Conservation (phyloP, 2,113 vertebrate genomes). For the Syngnathus typhle region DNA sequence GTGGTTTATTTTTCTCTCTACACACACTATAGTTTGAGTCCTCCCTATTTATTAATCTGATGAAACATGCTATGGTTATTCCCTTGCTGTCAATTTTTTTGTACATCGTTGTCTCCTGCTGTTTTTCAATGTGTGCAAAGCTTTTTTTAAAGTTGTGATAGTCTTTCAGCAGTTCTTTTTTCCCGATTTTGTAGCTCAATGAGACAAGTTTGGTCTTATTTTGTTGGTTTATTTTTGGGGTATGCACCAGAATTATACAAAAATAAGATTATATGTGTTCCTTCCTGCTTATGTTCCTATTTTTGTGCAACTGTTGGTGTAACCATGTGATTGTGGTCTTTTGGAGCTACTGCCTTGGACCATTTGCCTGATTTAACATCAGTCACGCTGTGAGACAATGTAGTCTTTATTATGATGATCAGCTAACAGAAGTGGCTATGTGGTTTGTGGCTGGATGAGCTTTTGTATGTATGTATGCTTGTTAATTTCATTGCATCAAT, state of each 20-base stretch:
- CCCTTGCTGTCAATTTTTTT: too few species aligned
- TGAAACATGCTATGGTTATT: background rate
- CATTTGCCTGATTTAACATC: slow-evolving; percentile 45
- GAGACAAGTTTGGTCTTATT: background rate
- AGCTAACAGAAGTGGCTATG: slow-evolving; percentile 59
- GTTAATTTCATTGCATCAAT: slow-evolving; percentile 9
- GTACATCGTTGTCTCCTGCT: background rate
- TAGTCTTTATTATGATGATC: slow-evolving; percentile 42
- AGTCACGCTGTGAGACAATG: slow-evolving; percentile 45
- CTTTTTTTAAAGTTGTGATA: background rate
- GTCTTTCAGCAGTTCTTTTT: background rate
- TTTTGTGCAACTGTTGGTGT: slow-evolving; percentile 14
- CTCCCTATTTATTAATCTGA: background rate
- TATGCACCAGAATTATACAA: background rate
- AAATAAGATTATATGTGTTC: slow-evolving; percentile 3
- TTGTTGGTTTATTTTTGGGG: background rate
- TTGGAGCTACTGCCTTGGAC: slow-evolving; percentile 14
- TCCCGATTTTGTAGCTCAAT: background rate
- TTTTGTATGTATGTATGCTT: slow-evolving; percentile 14
- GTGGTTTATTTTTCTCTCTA: background rate
- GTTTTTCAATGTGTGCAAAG: background rate
- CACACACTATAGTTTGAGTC: background rate
- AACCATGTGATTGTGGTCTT: slow-evolving; percentile 11
- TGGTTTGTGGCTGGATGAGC: slow-evolving; percentile 25
- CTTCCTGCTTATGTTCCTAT: slow-evolving; percentile 2